Conservation (phyloP, 1,140 invertebrate genomes). For the Cydia fagiglandana region DNA sequence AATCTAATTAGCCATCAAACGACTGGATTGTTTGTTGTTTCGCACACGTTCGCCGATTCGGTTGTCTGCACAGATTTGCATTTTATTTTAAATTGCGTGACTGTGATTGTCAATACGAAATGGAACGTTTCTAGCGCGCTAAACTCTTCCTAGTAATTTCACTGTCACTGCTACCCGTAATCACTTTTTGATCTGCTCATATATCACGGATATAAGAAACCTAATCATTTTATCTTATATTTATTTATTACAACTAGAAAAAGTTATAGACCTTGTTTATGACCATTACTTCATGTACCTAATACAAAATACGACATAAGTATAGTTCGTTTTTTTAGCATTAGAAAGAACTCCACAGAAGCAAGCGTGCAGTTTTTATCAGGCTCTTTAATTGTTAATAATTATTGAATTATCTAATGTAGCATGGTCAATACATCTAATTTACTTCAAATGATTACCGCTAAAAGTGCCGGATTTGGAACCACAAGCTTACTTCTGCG, state of each 20-base stretch:
- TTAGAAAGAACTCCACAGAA: too few relatives aligned
- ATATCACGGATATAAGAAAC: neutral
- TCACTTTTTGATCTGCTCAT: neutral
- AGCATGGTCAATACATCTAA: too few relatives aligned
- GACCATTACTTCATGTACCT: too few relatives aligned
- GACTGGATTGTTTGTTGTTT: conserved; percentile 16
- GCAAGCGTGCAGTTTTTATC: too few relatives aligned
- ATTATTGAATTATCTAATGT: too few relatives aligned
- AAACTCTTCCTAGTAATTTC: neutral
- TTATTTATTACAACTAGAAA: too few relatives aligned
- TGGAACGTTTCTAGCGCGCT: neutral
- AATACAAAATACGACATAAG: neutral
- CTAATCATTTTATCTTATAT: neutral
- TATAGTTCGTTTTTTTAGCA: too few relatives aligned
- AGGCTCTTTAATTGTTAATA: too few relatives aligned
- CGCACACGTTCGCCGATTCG: conserved; percentile 12
- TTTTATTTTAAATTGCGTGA: conserved; percentile 10
- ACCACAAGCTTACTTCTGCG: too few relatives aligned
- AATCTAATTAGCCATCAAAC: conserved; percentile 24
- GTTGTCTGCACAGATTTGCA: neutral
- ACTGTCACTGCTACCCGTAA: neutral
- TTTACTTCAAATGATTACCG: too few relatives aligned
- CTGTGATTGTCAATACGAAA: neutral
- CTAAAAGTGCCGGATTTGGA: too few relatives aligned
- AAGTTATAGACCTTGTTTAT: too few relatives aligned